These are phyloP conservation scores for Cyprinodon diabolis DNA, from an alignment of 2,797 vertebrate species.

Conservation along the genomic window DNA sequence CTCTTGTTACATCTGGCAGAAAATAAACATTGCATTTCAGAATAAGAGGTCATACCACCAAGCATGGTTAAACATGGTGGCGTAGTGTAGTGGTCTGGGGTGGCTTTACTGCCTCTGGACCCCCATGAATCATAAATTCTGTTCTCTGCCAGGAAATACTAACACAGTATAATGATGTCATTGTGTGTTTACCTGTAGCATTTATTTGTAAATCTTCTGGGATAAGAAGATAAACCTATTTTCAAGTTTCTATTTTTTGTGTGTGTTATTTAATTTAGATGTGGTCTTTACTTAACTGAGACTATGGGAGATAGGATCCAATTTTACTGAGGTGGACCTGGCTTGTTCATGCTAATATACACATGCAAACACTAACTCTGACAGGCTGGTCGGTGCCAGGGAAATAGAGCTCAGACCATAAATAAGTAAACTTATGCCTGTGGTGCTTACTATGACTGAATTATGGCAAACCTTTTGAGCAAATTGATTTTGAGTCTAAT, in stretches of 20 bases:
- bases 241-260: not conserved
- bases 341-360: conserved; percentile 33
- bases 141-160: not conserved
- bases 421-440: conserved; percentile 61
- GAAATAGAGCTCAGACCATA: conserved; percentile 63
- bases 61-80: not conserved
- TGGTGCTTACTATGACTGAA: conserved; percentile 69
- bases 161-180: too few relatives aligned
- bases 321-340: conserved; percentile 47
- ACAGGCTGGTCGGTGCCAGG: conserved; percentile 49
- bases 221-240: not conserved
- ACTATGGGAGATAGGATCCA: conserved; percentile 42
- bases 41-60: not conserved
- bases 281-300: conserved; percentile 44
- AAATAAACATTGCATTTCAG: not conserved
- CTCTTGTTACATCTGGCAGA: too few relatives aligned
- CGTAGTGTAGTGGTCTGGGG: not conserved
- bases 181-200: not conserved
- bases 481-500: conserved; percentile 83
- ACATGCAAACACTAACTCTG: conserved; percentile 35
- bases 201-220: not conserved
- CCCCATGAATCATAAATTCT: not conserved
- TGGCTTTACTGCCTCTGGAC: not conserved
- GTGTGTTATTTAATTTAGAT: conserved; percentile 36
- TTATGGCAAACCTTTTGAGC: conserved; percentile 83